Conservation (phyloP, 1,140 invertebrate genomes). For the Drosophila suzukii region DNA sequence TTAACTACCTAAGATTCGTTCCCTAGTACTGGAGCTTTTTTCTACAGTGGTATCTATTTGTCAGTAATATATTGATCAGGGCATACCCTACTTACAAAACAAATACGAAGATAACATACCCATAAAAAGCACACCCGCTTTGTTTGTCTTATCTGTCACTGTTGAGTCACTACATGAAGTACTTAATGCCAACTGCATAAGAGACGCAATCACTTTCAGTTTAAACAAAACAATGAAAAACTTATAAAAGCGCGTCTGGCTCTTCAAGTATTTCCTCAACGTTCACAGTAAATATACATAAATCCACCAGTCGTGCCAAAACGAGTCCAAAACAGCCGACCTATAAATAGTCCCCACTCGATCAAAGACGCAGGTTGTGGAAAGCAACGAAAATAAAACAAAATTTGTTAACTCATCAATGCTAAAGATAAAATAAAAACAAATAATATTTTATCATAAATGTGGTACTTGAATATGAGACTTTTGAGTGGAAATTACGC, state of each 20-base stretch:
- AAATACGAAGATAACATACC: neutral
- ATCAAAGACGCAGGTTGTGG: constrained; percentile 14
- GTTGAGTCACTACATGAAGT: constrained; percentile 8
- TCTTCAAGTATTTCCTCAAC: neutral
- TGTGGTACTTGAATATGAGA: neutral
- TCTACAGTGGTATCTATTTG: neutral
- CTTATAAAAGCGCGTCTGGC: neutral
- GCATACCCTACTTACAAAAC: constrained; percentile 3
- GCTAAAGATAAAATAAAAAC: constrained; percentile 16
- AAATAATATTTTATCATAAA: constrained; percentile 25
- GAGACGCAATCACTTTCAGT: neutral
- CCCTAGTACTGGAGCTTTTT: neutral
- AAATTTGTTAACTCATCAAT: constrained; percentile 29
- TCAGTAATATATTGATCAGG: neutral
- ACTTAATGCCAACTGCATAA: constrained; percentile 12
- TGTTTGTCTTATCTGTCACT: constrained; percentile 16
- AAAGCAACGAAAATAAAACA: constrained; percentile 27
- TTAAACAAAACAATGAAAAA: constrained; percentile 3
- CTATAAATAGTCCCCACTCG: constrained; percentile 30
- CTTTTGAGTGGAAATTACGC: constrained; percentile 17
- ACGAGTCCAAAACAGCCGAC: neutral
- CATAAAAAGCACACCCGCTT: constrained; percentile 1
- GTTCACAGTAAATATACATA: constrained; percentile 1
- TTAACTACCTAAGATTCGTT: no score
- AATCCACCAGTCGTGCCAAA: constrained; percentile 20